Evolutionary conservation across 2,888 invertebrate species (phyloP).

Genomic region (Metellina segmentata): DNA sequence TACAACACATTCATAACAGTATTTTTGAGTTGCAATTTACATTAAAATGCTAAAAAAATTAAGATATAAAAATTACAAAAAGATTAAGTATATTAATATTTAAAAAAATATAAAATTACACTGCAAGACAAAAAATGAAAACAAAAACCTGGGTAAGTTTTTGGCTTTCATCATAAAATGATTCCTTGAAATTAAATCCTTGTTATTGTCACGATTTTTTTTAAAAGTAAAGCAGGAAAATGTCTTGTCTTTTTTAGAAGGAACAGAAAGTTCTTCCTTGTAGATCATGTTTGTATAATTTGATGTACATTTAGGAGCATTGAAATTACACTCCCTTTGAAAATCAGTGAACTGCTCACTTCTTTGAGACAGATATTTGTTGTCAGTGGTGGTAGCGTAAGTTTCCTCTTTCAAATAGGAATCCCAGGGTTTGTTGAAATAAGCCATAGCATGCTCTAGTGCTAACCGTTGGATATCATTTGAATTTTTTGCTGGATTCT

Average conservation of each 20-base stretch:
- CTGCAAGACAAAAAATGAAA: too few species aligned
- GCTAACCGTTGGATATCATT: constrained; percentile 60
- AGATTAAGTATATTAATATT: too few species aligned
- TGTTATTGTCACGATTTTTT: neutral
- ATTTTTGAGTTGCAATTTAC: too few species aligned
- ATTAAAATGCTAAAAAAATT: too few species aligned
- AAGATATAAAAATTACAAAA: too few species aligned
- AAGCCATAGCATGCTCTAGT: constrained; percentile 67
- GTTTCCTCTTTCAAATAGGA: constrained; percentile 52
- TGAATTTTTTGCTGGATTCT: constrained; percentile 15
- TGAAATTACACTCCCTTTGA: neutral
- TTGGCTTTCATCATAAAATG: neutral
- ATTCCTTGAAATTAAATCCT: neutral
- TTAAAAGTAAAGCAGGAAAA: neutral
- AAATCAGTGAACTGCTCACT: neutral
- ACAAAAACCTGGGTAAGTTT: neutral
- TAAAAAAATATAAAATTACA: too few species aligned
- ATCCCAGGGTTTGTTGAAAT: constrained; percentile 71
- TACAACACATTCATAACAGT: too few species aligned
- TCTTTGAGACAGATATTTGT: neutral
- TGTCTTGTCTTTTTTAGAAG: neutral
- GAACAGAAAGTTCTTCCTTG: neutral
- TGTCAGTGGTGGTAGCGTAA: neutral
- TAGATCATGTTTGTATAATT: neutral
- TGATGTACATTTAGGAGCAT: neutral